These are phyloP conservation scores for Pipa parva DNA, from an alignment of 2,113 vertebrate genomes.

Conservation along the genomic window DNA sequence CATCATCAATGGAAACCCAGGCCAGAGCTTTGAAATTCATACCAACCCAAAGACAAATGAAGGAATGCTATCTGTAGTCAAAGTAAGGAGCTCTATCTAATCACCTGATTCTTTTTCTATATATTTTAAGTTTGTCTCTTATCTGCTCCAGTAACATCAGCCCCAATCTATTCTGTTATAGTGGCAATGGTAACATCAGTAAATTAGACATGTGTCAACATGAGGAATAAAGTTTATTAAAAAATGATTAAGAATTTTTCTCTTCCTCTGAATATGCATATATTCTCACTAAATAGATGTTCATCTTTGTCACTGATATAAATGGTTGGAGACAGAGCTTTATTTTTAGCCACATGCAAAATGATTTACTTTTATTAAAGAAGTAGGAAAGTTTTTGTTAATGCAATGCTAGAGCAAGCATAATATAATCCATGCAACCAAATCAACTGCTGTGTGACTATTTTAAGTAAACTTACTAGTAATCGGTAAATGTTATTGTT, in stretches of 20 bases:
- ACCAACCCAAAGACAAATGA: constrained; percentile 93
- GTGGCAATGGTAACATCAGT: background rate
- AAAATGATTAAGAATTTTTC: background rate
- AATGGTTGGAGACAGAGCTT: too few relatives aligned
- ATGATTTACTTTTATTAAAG: too few relatives aligned
- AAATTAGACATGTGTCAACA: background rate
- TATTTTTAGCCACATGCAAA: too few relatives aligned
- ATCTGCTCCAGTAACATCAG: background rate
- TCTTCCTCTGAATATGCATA: background rate
- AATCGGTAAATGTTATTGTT: too few relatives aligned
- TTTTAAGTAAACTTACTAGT: too few relatives aligned
- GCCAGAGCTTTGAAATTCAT: constrained; percentile 86
- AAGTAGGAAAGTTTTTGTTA: too few relatives aligned
- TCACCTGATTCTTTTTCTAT: background rate
- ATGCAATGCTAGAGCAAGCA: too few relatives aligned
- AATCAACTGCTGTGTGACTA: too few relatives aligned
- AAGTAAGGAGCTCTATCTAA: constrained; percentile 76
- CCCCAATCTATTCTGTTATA: background rate
- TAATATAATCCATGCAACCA: too few relatives aligned
- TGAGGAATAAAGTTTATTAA: background rate
- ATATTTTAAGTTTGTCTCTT: background rate
- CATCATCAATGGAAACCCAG: constrained; percentile 89
- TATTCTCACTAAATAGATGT: constrained; percentile 7
- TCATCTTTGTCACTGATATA: background rate
- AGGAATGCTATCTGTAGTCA: constrained; percentile 92